These are phyloP conservation scores for Caenorhabditis briggsae DNA, from an alignment of 1,140 invertebrate species.

Conservation along the genomic window DNA sequence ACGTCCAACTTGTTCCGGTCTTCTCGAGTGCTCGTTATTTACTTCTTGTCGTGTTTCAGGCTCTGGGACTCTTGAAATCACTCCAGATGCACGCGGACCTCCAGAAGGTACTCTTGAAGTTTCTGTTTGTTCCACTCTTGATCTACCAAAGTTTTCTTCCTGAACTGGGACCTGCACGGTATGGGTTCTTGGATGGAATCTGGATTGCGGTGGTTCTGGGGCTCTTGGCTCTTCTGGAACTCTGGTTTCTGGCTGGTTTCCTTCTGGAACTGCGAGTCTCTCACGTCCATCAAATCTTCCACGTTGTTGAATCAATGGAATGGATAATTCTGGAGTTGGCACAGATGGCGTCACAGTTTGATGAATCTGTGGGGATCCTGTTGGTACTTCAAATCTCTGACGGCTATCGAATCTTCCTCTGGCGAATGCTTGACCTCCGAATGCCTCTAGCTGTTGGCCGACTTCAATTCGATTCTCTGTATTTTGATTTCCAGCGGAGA, in stretches of 20 bases:
- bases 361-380: neutral
- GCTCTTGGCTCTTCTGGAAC: neutral
- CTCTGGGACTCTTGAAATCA: neutral
- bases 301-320: neutral
- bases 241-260: neutral
- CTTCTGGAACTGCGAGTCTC: neutral
- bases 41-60: no score
- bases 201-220: neutral
- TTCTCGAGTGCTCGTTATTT: no score
- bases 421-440: neutral
- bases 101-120: neutral
- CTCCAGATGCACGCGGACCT: neutral
- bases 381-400: slow-evolving; percentile 9
- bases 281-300: slow-evolving; percentile 7
- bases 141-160: neutral
- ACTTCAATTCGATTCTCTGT: slow-evolving; percentile 24
- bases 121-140: no score
- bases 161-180: neutral
- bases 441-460: slow-evolving; percentile 4
- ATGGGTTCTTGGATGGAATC: slow-evolving; percentile 13
- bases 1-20: no score
- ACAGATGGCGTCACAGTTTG: neutral
- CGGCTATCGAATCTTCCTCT: slow-evolving; percentile 23
- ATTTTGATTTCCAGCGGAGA: slow-evolving; percentile 33
- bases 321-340: neutral